Base-by-base conservation (phyloP, 2,797 vertebrate genomes). In the Syngnathus acus region DNA sequence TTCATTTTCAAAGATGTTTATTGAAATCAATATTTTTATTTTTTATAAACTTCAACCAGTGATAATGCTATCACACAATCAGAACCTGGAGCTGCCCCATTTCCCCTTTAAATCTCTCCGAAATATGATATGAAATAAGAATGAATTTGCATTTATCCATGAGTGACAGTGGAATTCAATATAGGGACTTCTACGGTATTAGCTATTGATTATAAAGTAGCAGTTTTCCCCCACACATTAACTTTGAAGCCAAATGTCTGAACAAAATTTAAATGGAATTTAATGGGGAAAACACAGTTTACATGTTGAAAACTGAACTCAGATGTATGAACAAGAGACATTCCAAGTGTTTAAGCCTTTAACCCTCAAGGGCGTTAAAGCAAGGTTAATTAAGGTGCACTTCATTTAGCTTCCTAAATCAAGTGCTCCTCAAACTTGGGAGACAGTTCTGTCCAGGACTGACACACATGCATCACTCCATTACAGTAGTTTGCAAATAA, bases 11-110 rank as follows among this genome's bases (percentile, higher is more conserved):
- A 88, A 89, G 80, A 87, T 73, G 68, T 92, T 92, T 92, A 92
- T 92, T 92, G 89, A 92, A 91, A 92, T 87, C 89, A 89, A 87
- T 82, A 80, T 82, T 88, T 89, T 84, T 88, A 88, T 86, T 85
- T 68, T 14, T 86, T 91, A 90, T 86, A 90, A 91, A 92, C 87
- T 87, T 77, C 82, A 91, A 85, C 81, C 72, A 72, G 82, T 87
- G 74, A 85, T 89, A 84, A 88, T 85, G 83, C 81, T 82, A 87
- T 86, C 84, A 88, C 84, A 90, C 85, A 87, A 88, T 86, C 89
- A 90, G 83, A 84, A 83, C 78, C 86, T 79, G 77, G 75, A 87
- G 74, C 65, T 23, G 79, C 72, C 68, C 71, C 59, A 65, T 81
- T 82, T 78, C 68, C 62, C 66, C 60, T 32, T 32, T 32, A 32